Conservation (phyloP, 2,113 vertebrate species). For the Elaphurus davidianus region DNA sequence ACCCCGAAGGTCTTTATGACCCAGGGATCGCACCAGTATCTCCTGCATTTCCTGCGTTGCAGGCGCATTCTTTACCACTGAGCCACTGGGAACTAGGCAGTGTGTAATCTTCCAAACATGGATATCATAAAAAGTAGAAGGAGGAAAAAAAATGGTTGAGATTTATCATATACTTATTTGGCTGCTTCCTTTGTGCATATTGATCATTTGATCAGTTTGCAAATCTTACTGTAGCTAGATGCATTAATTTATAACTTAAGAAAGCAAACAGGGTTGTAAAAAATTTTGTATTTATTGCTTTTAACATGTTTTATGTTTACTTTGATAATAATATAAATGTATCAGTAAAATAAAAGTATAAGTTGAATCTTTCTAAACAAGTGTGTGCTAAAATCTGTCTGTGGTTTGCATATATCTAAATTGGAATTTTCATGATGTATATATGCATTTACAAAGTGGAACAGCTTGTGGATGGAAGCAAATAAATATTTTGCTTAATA, state of each 20-base stretch:
- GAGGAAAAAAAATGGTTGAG: neutral
- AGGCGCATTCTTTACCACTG: neutral
- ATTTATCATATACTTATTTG: neutral
- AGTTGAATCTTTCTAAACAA: neutral
- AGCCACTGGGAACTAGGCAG: neutral
- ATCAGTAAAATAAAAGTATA: neutral
- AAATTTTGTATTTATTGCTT: neutral
- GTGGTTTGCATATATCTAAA: conserved; percentile 38
- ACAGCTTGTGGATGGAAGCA: conserved; percentile 48
- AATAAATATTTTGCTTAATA: conserved; percentile 70
- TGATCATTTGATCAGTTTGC: neutral
- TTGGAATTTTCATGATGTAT: neutral
- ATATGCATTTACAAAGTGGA: conserved; percentile 66
- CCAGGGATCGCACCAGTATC: neutral
- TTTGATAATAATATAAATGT: neutral
- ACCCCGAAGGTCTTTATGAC: neutral
- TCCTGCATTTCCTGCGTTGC: neutral
- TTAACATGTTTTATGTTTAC: neutral
- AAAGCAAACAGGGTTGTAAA: neutral
- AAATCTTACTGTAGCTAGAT: neutral
- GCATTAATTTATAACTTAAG: neutral
- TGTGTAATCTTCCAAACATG: neutral
- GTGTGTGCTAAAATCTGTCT: conserved; percentile 21
- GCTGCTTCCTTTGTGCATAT: neutral
- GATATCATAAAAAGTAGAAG: neutral